Conservation (phyloP, 53 echinoderm and acorn worm species). For the Zoroaster sp. region DNA sequence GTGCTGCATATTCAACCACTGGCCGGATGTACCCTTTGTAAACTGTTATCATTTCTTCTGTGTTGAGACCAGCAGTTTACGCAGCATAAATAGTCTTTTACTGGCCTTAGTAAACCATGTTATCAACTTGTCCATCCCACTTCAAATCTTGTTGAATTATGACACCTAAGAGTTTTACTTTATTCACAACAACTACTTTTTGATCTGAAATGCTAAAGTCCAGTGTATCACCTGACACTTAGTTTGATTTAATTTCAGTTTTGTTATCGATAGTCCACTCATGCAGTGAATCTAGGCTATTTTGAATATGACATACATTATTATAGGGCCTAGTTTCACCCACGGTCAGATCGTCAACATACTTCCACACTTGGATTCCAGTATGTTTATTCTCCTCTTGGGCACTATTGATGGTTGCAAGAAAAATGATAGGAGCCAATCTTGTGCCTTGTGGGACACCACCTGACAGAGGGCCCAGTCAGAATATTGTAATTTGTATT, state of each 20-base stretch:
- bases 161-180: no score
- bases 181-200: no score
- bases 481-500: background rate
- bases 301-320: background rate
- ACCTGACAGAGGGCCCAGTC: background rate
- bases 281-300: background rate
- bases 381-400: background rate
- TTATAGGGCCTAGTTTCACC: background rate
- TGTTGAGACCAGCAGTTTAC: no score
- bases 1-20: no score
- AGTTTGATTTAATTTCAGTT: background rate
- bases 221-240: conserved; percentile 19
- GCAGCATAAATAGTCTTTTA: no score
- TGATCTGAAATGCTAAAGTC: no score
- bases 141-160: no score
- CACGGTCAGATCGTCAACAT: conserved; percentile 26
- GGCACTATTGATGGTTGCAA: conserved; percentile 4
- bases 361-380: background rate
- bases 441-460: conserved; percentile 26
- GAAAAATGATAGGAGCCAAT: background rate
- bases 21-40: no score
- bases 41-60: no score
- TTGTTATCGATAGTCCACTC: background rate
- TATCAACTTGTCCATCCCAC: no score
- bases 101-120: no score